phyloP scores from a whole-genome alignment of 37 sponge, comb jelly and placozoan species.

The Hormiphora californensis region DNA sequence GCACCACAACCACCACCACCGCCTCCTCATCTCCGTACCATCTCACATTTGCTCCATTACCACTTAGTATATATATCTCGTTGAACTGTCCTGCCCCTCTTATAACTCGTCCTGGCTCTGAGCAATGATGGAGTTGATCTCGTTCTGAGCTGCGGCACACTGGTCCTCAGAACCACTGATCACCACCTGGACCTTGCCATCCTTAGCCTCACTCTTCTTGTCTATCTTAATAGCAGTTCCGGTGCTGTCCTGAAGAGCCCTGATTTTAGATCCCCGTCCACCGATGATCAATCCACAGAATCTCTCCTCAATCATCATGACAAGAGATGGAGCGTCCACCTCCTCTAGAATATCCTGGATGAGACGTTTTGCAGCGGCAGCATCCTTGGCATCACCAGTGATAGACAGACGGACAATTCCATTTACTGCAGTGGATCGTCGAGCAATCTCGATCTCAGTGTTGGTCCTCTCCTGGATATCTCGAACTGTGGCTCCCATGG shows the following conservation, averaged over 20 bases:
- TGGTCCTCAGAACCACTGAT: slow-evolving; percentile 11
- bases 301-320: slow-evolving; percentile 53
- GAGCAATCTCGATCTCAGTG: not conserved
- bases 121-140: slow-evolving; percentile 17
- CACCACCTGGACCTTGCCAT: slow-evolving; percentile 43
- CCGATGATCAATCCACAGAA: slow-evolving; percentile 47
- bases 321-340: not conserved
- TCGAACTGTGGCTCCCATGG: not conserved
- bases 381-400: not conserved
- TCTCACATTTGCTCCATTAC: no score
- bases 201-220: slow-evolving; percentile 26
- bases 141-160: not conserved
- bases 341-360: slow-evolving; percentile 4
- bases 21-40: no score
- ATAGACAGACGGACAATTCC: not conserved
- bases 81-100: no score
- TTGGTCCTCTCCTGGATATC: slow-evolving; percentile 31
- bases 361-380: not conserved
- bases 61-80: no score
- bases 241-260: slow-evolving; percentile 35
- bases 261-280: slow-evolving; percentile 22
- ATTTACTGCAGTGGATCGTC: not conserved
- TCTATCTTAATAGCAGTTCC: slow-evolving; percentile 20
- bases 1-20: slow-evolving; percentile 47
- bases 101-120: no score